Evolutionary conservation across 2,888 invertebrate species (phyloP).

Genomic region (Eledona agricola): DNA sequence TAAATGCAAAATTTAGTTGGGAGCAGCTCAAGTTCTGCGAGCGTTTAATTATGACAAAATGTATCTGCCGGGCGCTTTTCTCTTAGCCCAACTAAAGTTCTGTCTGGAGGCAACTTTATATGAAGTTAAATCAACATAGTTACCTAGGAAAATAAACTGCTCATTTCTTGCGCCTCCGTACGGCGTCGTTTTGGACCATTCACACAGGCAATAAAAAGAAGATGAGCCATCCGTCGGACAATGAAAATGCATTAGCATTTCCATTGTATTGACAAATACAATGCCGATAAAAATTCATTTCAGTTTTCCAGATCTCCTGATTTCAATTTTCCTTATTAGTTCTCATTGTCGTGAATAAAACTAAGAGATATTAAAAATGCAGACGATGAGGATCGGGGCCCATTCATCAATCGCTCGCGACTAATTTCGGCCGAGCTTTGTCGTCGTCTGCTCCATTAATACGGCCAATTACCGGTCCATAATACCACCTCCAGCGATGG

Average conservation of each 20-base stretch:
- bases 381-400: conserved; percentile 1
- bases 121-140: conserved; percentile 43
- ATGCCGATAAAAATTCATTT: conserved; percentile 43
- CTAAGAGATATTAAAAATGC: conserved; percentile 26
- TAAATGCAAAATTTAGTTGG: conserved; percentile 37
- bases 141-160: conserved; percentile 37
- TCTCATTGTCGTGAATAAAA: conserved; percentile 28
- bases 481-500: conserved; percentile 23
- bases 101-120: conserved; percentile 39
- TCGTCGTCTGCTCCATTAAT: conserved; percentile 19
- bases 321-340: conserved; percentile 30
- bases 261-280: conserved; percentile 40
- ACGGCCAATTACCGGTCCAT: conserved; percentile 20
- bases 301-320: conserved; percentile 34
- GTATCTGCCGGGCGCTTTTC: conserved; percentile 36
- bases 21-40: conserved; percentile 33
- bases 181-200: conserved; percentile 20
- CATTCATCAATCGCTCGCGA: conserved; percentile 17
- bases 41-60: conserved; percentile 40
- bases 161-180: conserved; percentile 27
- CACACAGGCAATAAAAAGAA: conserved; percentile 34
- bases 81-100: conserved; percentile 31
- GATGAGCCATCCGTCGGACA: conserved; percentile 38
- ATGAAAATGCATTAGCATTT: conserved; percentile 41
- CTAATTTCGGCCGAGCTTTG: conserved; percentile 21